Base-by-base conservation (phyloP, 2,113 vertebrate genomes). In the Phaetusa simplex region DNA sequence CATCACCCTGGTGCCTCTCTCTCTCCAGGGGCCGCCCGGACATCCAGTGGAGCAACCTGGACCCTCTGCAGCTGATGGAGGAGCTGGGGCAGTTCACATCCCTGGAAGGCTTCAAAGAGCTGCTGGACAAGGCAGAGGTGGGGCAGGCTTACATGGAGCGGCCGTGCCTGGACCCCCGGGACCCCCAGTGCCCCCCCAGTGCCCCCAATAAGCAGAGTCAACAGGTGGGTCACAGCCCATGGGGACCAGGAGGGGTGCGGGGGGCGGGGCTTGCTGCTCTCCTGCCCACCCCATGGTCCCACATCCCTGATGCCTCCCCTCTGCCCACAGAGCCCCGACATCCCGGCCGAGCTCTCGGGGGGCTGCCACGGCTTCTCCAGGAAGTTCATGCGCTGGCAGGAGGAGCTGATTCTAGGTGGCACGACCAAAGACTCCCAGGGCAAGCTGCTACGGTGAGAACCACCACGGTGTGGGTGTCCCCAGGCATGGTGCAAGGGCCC, bases 301-400 rank as follows among this genome's bases (percentile, higher is more conserved):
- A 6, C 2, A 9, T 15, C 47, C 14, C 74, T 89, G 14, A 86
- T 8, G 7, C 26, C 12, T 79, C 22, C 16, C 9, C 61, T 80
- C 52, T 10, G 10, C 29, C 62, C 49, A 13, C 97, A 99, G 99
- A 98, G 95, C 97, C 99, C 99, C 1, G 98, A 99, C 94, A 99
- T 99, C 96, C 98, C 99, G 0, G 97, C 96, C 0, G 98, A 98
- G 77, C 98, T 99, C 91, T 98, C 98, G 0, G 99, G 99, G 9
- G 99, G 99, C 98, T 99, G 99, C 97, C 99, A 99, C 3, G 99
- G 99, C 96, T 99, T 99, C 97, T 99, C 99, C 95, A 99, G 98
- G 98, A 99, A 99, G 97, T 99, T 99, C 97, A 99, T 99, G 99
- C 99, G 99, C 98, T 99, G 99, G 99, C 99, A 99, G 97, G 99